Base-by-base conservation (phyloP, 1,140 invertebrate species). In the Apis cerana region DNA sequence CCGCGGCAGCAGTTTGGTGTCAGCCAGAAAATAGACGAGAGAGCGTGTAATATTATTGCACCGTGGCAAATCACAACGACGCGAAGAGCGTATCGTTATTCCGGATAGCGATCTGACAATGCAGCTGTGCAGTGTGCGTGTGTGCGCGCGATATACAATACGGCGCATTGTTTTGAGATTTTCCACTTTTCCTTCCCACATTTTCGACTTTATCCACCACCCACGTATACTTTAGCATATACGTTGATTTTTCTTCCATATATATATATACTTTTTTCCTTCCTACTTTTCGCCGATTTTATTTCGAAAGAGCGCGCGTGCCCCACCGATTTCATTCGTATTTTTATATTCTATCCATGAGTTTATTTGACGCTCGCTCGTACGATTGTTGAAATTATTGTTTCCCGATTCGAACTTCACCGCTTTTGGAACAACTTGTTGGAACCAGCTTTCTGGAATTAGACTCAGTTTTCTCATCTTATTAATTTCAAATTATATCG, bases 31-130 rank as follows among this genome's bases (percentile, higher is more conserved):
- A 81, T 67, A 81, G 71, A 75, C 79, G 17, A 56, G 10, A 2
- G 71, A 52, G 56, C 71, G 71, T 81, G 71, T 75, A 67, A 81
- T 81, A 68, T 81, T 67, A 75, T 81, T 75, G 71, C 43, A 67
- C 12, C 33, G 23, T 2, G 68, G 64, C 72, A 68, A 75, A 68
- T 68, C 72, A 68, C 43, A 58, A 50, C 23, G 61, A 17, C 54
- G 52, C 17, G 17, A 2, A 78, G 56, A 58, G 50, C 67, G 58
- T 82, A 78, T 82, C 75, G 75, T 78, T 78, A 70, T 70, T 70
- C 56, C 59, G 10, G 69, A 15, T n/a, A 70, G n/a, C 50, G 15
- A 78, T 70, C 74, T 78, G 75, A 78, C 80, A 77, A 70, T 82
- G 75, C 75, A 70, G 80, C 56, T 50, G 67, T 78, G 33, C 33